Evolutionary conservation across 2,113 vertebrate species (phyloP), one percentile per base, ranked within the genome.

Genomic region (Oxyura jamaicensis): DNA sequence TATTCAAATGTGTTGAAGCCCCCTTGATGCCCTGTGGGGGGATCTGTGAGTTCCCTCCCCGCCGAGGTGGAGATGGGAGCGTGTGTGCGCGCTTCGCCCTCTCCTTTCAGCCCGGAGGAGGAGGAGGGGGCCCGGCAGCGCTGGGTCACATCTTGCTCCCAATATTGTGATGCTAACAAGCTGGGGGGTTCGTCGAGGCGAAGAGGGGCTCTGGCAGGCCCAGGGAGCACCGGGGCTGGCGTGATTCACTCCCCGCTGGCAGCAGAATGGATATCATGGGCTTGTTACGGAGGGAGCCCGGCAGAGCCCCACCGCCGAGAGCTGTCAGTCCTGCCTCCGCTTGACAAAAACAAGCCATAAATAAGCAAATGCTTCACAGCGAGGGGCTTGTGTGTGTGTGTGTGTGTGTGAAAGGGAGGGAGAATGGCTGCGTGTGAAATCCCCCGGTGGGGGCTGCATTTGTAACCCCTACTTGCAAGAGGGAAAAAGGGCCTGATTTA

Each of bases 141-240:
- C 89, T 42, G 95, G 97, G 96, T 97, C 94, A 92, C 95, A 86
- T 95, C 97, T 96, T 95, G 94, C 94, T 95, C 96, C 96, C 95
- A 76, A 94, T 95, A 97, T 97, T 97, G 96, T 97, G 96, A 97
- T 97, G 97, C 96, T 97, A 97, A 97, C 87, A 95, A 97, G 97
- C 95, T 81, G 84, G 8, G 73, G 92, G 95, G 97, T 96, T 96
- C 9, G 95, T 91, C 90, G 94, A 94, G 90, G 91, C 83, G 2
- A 91, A 92, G 91, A 9, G 3, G 90, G 88, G 41, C 83, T 90
- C 84, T 7, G 28, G 65, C 83, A 74, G 74, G 52, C 59, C 72
- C 16, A 91, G 90, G 93, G 93, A 66, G 91, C 86, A 84, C 78
- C 19, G 18, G 92, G 80, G 75, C 67, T 85, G 90, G 89, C 6